Evolutionary conservation across 2,113 vertebrate species (phyloP).

Genomic region (Taurulus bubalis): DNA sequence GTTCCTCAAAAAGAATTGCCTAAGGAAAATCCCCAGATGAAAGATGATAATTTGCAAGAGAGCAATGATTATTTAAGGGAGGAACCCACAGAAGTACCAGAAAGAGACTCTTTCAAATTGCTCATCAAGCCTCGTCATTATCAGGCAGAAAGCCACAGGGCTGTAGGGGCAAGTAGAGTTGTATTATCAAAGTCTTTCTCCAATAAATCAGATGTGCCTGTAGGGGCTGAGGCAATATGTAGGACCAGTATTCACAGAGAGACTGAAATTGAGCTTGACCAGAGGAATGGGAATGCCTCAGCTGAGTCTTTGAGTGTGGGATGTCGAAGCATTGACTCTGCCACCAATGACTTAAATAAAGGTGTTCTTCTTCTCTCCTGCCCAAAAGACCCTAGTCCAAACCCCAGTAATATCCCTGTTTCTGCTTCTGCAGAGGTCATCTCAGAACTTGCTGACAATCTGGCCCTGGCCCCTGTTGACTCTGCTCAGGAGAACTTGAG

Average conservation of each 20-base stretch:
- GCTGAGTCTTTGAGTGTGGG: conserved; percentile 43
- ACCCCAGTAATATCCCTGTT: conserved; percentile 85
- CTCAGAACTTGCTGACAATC: conserved; percentile 80
- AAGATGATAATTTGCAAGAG: conserved; percentile 36
- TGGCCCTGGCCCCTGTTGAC: conserved; percentile 73
- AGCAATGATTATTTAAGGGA: conserved; percentile 33
- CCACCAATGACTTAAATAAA: conserved; percentile 87
- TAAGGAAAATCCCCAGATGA: conserved; percentile 17
- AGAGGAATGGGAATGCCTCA: conserved; percentile 76
- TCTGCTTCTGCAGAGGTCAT: conserved; percentile 76
- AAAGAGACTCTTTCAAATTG: conserved; percentile 76
- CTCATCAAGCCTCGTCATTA: conserved; percentile 73
- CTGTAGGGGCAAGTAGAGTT: conserved; percentile 62
- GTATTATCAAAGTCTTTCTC: conserved; percentile 65
- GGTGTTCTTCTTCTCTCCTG: conserved; percentile 81
- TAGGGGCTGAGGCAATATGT: conserved; percentile 47
- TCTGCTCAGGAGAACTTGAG: conserved; percentile 84
- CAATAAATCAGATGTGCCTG: conserved; percentile 48
- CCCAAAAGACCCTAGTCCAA: conserved; percentile 80
- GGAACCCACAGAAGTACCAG: conserved; percentile 47
- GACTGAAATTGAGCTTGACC: conserved; percentile 72
- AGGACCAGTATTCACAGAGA: conserved; percentile 37
- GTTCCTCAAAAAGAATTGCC: conserved; percentile 14
- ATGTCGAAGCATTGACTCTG: conserved; percentile 54
- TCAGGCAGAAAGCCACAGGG: conserved; percentile 58